These are phyloP conservation scores for Pseudanteris insignis DNA, from an alignment of 2,888 invertebrate species.

Conservation along the genomic window DNA sequence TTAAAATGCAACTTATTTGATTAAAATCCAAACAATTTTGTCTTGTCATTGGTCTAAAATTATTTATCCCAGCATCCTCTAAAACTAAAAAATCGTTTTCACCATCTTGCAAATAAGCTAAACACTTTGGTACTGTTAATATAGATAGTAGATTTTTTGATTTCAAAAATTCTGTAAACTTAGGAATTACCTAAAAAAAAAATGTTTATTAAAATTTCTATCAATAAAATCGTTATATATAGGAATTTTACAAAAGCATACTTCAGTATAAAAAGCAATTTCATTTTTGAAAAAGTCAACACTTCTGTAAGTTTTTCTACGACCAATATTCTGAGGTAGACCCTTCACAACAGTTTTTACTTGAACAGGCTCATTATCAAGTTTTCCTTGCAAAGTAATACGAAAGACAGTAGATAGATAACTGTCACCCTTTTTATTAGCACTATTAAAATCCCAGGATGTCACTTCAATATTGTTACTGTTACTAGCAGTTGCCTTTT, in stretches of 20 bases:
- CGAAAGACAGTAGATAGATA: constrained; percentile 75
- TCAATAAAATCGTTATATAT: not conserved
- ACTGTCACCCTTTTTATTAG: constrained; percentile 74
- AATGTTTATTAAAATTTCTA: not conserved
- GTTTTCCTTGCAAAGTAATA: constrained; percentile 69
- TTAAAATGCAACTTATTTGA: constrained; percentile 58
- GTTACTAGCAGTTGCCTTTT: constrained; percentile 55
- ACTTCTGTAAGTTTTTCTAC: constrained; percentile 74
- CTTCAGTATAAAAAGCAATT: constrained; percentile 71
- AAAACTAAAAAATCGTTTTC: constrained; percentile 65
- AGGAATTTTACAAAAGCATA: too few species aligned
- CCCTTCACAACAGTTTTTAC: constrained; percentile 73
- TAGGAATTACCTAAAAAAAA: constrained; percentile 53
- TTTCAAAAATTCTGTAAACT: constrained; percentile 53
- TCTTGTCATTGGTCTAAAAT: constrained; percentile 59
- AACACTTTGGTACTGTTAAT: constrained; percentile 55
- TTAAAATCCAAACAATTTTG: constrained; percentile 55
- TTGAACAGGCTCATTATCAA: constrained; percentile 57
- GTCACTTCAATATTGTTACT: constrained; percentile 56
- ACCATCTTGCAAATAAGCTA: constrained; percentile 63
- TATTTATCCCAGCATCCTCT: constrained; percentile 62
- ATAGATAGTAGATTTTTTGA: constrained; percentile 49
- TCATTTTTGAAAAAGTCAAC: constrained; percentile 78
- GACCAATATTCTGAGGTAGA: constrained; percentile 73
- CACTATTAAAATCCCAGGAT: constrained; percentile 65